A percentile compares a stretch with the other conserved stretches of the same genome.
phyloP scores from a whole-genome alignment of 92 coral and sea anemone genomes.

The Muricea muricata region DNA sequence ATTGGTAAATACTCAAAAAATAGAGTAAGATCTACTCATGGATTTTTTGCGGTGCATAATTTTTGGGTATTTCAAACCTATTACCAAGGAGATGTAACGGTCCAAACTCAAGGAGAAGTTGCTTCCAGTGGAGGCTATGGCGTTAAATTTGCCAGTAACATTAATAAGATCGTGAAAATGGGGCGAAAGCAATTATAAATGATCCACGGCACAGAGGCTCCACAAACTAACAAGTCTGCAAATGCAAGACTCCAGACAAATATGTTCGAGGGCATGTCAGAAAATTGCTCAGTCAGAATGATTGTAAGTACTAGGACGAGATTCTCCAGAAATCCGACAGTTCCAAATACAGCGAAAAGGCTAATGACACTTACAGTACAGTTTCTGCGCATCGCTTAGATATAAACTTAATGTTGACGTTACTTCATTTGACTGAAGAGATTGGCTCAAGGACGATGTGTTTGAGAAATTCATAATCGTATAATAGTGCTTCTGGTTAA shows the following conservation, averaged over 20 bases:
- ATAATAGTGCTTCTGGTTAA: too few species aligned
- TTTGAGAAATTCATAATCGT: background rate
- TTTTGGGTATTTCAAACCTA: background rate
- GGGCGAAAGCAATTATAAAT: constrained; percentile 1
- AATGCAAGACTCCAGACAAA: constrained; percentile 9
- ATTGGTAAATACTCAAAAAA: too few species aligned
- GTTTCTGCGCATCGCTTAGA: constrained; percentile 16
- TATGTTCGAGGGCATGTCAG: constrained; percentile 20
- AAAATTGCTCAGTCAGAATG: background rate
- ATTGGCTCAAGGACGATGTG: background rate
- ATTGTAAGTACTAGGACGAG: constrained; percentile 11
- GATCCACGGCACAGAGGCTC: background rate
- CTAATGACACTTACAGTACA: background rate
- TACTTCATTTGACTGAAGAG: background rate
- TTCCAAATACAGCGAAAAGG: background rate
- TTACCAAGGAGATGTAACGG: background rate
- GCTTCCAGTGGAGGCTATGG: constrained; percentile 4
- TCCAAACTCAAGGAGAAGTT: background rate
- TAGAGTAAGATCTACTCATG: too few species aligned
- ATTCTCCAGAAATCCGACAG: constrained; percentile 8
- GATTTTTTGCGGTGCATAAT: too few species aligned
- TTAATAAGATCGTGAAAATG: background rate
- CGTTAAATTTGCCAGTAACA: background rate
- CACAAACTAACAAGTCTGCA: background rate
- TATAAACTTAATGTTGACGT: background rate